Conservation (phyloP, 1,140 invertebrate species). For the Helicorthomorpha holstii region DNA sequence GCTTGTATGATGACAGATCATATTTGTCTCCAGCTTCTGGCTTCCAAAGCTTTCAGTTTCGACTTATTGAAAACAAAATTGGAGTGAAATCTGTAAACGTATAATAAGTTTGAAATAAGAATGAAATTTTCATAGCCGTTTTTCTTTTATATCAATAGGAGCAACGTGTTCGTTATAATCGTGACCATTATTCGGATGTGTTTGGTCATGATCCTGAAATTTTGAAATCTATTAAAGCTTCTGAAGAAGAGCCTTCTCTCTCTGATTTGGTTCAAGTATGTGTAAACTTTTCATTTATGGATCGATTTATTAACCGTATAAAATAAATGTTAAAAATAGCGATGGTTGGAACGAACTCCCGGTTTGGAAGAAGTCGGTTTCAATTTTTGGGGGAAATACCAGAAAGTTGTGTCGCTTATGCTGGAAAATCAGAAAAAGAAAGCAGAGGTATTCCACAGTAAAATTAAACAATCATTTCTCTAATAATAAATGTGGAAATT, state of each 20-base stretch:
- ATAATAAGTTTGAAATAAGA: constrained; percentile 2
- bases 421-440: constrained; percentile 44
- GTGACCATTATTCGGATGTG: constrained; percentile 65
- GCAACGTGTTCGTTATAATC: constrained; percentile 79
- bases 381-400: constrained; percentile 87
- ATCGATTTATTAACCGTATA: too few relatives aligned
- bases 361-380: constrained; percentile 67
- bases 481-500: background rate
- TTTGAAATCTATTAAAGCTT: constrained; percentile 49
- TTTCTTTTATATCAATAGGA: constrained; percentile 31
- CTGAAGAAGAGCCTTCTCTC: constrained; percentile 67
- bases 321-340: too few relatives aligned
- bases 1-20: too few relatives aligned
- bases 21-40: constrained; percentile 88
- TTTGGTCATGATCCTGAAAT: constrained; percentile 61
- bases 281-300: too few relatives aligned
- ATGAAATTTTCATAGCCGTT: background rate
- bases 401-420: constrained; percentile 51
- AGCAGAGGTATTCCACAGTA: constrained; percentile 40
- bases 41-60: constrained; percentile 93
- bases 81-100: constrained; percentile 55
- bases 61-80: constrained; percentile 90
- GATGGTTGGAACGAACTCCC: constrained; percentile 85
- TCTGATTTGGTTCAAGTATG: constrained; percentile 56
- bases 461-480: constrained; percentile 9